phyloP scores from a whole-genome alignment of 2,888 invertebrate species.

The Romanomermis culicivorax region DNA sequence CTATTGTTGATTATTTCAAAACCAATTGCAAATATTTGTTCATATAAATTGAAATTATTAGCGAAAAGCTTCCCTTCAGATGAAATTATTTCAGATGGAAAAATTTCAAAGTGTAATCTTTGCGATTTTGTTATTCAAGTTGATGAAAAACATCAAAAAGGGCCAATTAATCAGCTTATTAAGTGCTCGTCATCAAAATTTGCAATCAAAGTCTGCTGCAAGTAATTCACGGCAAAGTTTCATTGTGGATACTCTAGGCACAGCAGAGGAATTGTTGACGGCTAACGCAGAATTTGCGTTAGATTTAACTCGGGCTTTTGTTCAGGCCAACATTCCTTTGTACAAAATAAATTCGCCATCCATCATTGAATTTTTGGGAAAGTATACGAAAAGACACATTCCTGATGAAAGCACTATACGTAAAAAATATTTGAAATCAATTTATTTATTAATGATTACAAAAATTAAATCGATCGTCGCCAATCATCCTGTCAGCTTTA shows the following conservation, averaged over 20 bases:
- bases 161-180: neutral
- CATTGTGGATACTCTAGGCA: neutral
- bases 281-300: neutral
- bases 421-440: neutral
- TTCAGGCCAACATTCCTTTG: neutral
- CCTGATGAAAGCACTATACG: constrained; percentile 1
- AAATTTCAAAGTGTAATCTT: neutral
- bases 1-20: too few species aligned
- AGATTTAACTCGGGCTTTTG: neutral
- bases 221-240: too few species aligned
- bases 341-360: neutral
- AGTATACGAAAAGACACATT: neutral
- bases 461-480: neutral
- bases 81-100: neutral
- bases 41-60: too few species aligned
- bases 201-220: too few species aligned
- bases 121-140: neutral
- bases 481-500: neutral
- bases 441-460: neutral
- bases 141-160: neutral
- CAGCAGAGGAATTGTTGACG: neutral
- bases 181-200: too few species aligned
- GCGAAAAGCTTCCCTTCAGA: too few species aligned
- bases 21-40: too few species aligned
- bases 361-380: neutral